Base-by-base conservation (phyloP, 2,888 invertebrate species). In the Amitus sp. region DNA sequence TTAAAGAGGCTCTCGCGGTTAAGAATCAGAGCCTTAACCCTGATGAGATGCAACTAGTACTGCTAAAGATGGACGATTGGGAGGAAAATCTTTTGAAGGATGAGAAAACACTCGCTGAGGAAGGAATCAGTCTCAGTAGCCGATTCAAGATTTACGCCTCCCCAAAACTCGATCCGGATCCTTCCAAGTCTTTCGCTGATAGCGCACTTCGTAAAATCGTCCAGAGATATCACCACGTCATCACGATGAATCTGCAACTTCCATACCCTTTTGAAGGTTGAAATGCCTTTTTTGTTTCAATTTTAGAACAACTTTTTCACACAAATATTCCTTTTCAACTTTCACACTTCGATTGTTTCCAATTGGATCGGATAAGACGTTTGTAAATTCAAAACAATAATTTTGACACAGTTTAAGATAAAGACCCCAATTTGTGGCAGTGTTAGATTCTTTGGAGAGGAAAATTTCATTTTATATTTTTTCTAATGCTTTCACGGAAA, bases 181-280 rank as follows among this genome's bases (percentile, higher is more conserved):
- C 82, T 19, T 82, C 82, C 5, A 82, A 83, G 61, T 73, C 80
- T 3, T 87, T 66, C 12, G 45, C 54, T 10, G 50, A 65, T 5
- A 53, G 20, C 13, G 39, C 52, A 69, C 80, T 89, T 65, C 83
- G 83, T 68, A 82, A 82, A 64, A 77, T 88, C 58, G 83, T 87
- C 23, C 85, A 86, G 62, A 84, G 86, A 55, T 87, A 88, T 71
- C 86, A 86, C 66, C 83, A 88, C 73, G 85, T 90, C 40, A 87
- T 90, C 62, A 85, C 86, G 64, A 77, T 91, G 52, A 85, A 86
- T 72, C 80, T 91, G 47, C 82, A 85, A 65, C 83, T 91, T 61
- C 91, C 91, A n/a, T n/a, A n/a, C n/a, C n/a, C n/a, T n/a, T n/a
- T n/a, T n/a, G n/a, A n/a, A n/a, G n/a, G n/a, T n/a, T n/a, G n/a